These are phyloP conservation scores for Myopa testacea DNA, from an alignment of 2,888 invertebrate species.

Conservation along the genomic window DNA sequence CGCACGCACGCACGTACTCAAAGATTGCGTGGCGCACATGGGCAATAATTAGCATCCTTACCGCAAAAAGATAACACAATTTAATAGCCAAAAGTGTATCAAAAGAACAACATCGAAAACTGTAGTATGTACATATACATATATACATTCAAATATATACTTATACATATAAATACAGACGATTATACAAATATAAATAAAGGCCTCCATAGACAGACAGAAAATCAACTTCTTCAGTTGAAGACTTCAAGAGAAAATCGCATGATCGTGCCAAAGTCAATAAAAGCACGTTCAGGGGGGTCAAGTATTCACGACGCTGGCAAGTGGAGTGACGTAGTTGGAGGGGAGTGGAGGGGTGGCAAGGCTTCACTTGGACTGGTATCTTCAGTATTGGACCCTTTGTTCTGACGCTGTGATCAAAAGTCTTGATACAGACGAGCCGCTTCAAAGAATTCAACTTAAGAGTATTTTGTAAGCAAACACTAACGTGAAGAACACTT, in stretches of 20 bases:
- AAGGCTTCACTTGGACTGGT: background rate
- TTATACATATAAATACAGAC: no score
- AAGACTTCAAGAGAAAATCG: slow-evolving; percentile 18
- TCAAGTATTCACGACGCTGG: background rate
- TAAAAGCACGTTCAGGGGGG: slow-evolving; percentile 34
- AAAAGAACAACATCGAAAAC: background rate
- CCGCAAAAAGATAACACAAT: slow-evolving; percentile 45
- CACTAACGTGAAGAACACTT: background rate
- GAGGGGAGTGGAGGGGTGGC: background rate
- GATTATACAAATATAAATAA: slow-evolving; percentile 15
- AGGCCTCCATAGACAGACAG: slow-evolving; percentile 18
- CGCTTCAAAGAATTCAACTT: slow-evolving; percentile 32
- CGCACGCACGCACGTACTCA: background rate
- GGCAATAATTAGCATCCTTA: slow-evolving; percentile 48
- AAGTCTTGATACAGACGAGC: slow-evolving; percentile 11
- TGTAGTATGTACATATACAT: no score
- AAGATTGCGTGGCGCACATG: slow-evolving; percentile 42
- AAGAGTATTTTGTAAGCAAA: slow-evolving; percentile 32
- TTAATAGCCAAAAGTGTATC: slow-evolving; percentile 28
- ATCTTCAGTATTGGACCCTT: background rate
- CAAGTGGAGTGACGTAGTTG: background rate
- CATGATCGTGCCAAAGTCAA: slow-evolving; percentile 47
- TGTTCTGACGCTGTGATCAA: slow-evolving; percentile 20
- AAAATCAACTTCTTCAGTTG: background rate
- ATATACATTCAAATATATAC: no score